These are phyloP conservation scores for Pyrrhosoma nymphula DNA, from an alignment of 2,888 invertebrate species.

Conservation along the genomic window DNA sequence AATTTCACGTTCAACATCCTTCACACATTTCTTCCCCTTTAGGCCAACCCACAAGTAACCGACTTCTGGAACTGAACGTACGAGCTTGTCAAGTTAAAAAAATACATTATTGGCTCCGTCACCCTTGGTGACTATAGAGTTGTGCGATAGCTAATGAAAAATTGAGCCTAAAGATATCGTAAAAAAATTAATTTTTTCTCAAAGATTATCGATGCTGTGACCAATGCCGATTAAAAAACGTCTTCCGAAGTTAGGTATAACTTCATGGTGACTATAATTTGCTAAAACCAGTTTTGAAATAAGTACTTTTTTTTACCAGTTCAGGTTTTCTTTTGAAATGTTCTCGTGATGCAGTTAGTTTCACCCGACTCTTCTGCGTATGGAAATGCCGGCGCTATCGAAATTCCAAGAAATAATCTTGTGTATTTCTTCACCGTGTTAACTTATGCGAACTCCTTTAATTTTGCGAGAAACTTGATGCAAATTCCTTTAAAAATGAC, in stretches of 20 bases:
- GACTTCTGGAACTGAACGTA: too few species aligned
- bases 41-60: too few species aligned
- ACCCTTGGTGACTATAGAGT: too few species aligned
- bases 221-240: background rate
- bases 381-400: background rate
- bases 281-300: background rate
- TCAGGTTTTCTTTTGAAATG: background rate
- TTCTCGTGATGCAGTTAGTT: background rate
- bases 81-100: too few species aligned
- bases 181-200: background rate
- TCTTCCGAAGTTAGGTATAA: background rate
- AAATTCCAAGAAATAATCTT: background rate
- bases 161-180: background rate
- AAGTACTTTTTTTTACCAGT: background rate
- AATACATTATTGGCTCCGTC: too few species aligned
- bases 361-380: background rate
- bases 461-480: background rate
- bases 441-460: background rate
- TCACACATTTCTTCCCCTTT: too few species aligned
- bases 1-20: too few species aligned
- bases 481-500: background rate
- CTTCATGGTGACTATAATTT: background rate
- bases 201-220: background rate
- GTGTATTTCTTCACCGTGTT: background rate
- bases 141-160: too few species aligned